phyloP scores from a whole-genome alignment of 2,888 invertebrate species.

The Pyrgus malvae region DNA sequence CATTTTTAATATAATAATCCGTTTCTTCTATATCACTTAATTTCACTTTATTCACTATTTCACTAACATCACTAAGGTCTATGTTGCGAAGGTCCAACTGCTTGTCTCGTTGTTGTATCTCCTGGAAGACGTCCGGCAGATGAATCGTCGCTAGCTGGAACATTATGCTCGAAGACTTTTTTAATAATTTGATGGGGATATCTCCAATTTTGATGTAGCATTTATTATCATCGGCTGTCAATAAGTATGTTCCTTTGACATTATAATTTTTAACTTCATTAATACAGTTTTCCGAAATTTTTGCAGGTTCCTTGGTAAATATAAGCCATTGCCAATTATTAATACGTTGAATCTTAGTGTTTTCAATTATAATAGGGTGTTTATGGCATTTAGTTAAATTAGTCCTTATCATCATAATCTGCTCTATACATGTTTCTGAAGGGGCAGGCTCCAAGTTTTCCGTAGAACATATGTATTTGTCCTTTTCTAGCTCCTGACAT shows the following conservation, averaged over 20 bases:
- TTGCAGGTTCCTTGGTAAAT: neutral
- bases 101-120: neutral
- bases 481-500: constrained; percentile 26
- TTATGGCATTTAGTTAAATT: constrained; percentile 4
- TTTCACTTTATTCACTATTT: neutral
- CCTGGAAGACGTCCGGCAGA: neutral
- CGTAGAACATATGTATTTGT: neutral
- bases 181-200: neutral
- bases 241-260: neutral
- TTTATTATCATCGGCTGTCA: neutral
- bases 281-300: neutral
- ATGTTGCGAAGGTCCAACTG: neutral
- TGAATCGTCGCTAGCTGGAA: neutral
- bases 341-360: neutral
- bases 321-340: neutral
- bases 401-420: neutral
- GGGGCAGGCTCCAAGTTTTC: neutral
- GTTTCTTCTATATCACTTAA: neutral
- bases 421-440: constrained; percentile 5
- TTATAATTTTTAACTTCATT: neutral
- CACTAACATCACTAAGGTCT: neutral
- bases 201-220: neutral
- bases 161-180: neutral
- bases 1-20: neutral
- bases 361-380: too few relatives aligned